Evolutionary conservation across 2,797 vertebrate genomes (phyloP), one percentile per base, ranked within the genome.

Genomic region (Thunnus albacares): DNA sequence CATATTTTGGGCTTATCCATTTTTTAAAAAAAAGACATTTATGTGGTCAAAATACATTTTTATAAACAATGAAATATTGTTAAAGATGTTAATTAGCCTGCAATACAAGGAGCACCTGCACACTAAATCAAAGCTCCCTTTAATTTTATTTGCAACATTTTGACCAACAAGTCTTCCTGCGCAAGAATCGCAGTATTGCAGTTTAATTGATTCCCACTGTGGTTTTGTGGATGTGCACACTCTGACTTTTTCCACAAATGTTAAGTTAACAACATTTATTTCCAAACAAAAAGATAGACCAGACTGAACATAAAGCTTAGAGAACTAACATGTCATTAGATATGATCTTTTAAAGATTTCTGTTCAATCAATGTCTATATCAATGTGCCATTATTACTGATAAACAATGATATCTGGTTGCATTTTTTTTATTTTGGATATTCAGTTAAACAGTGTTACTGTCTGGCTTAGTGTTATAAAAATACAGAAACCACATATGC

Each of bases 21-120:
- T 15, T 38, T n/a, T 67, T 24, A 24, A 20, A n/a, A 67, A 30
- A 35, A 2, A 55, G 47, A 71, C 59, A 41, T 56, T 65, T 49
- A 24, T 59, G 7, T 47, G 41, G 6, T 3, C 10, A 56, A 38
- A 63, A 47, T 18, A 63, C 35, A 10, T 6, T 12, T n/a, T 8
- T 18, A 11, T 35, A 20, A 67, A 68, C 30, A n/a, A 18, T 49
- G 3, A 49, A 28, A 38, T 38, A 52, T 18, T 6, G 30, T 9
- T 13, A 17, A 47, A 47, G 6, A 47, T 17, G 15, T 47, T 17
- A 17, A 47, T 47, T 47, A 47, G 4, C 45, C 43, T 45, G 43
- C 12, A 15, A 45, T 14, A 45, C 43, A 38, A 38, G 35, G 35
- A 11, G 35, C 10, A 38, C 8, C 35, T 2, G 6, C 35, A 38